These are phyloP conservation scores for Hemibagrus guttatus DNA, from an alignment of 2,797 vertebrate species.

Conservation along the genomic window DNA sequence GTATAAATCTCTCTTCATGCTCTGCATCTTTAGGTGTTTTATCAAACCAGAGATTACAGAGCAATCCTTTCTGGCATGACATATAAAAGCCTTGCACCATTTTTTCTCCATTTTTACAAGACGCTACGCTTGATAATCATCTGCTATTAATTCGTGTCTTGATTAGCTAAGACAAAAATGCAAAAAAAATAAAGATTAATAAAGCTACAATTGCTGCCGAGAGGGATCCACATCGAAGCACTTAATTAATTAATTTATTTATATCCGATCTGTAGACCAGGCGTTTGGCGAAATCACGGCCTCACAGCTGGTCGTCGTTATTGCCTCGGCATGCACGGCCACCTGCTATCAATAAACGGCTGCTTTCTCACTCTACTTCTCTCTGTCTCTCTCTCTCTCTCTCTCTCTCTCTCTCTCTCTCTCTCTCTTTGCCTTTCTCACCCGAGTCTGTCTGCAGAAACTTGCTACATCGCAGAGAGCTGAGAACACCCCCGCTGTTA, in stretches of 20 bases:
- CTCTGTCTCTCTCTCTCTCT: no score
- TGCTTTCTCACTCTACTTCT: no score
- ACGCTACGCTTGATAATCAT: conserved; percentile 31
- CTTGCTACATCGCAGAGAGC: conserved; percentile 46
- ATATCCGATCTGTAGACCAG: conserved; percentile 41
- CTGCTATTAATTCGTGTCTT: conserved; percentile 37
- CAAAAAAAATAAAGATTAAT: conserved; percentile 31
- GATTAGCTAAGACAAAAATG: conserved; percentile 39
- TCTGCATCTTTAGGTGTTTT: conserved; percentile 33
- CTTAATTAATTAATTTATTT: conserved; percentile 32
- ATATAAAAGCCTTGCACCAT: conserved; percentile 39
- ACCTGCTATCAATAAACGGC: conserved; percentile 74
- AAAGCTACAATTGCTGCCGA: conserved; percentile 34
- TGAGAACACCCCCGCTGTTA: conserved; percentile 44
- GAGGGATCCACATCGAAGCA: conserved; percentile 34
- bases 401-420: neutral
- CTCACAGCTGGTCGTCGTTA: conserved; percentile 72
- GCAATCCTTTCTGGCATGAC: conserved; percentile 45
- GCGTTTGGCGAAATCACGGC: conserved; percentile 45
- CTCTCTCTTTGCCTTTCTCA: conserved; percentile 48
- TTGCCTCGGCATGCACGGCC: conserved; percentile 66
- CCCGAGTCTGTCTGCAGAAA: conserved; percentile 36
- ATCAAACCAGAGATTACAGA: conserved; percentile 40
- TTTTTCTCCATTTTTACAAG: conserved; percentile 43
- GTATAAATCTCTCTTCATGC: conserved; percentile 41